Evolutionary conservation across 2,888 invertebrate species (phyloP), one percentile per base, ranked within the genome.

Genomic region (Trachelus stipa): DNA sequence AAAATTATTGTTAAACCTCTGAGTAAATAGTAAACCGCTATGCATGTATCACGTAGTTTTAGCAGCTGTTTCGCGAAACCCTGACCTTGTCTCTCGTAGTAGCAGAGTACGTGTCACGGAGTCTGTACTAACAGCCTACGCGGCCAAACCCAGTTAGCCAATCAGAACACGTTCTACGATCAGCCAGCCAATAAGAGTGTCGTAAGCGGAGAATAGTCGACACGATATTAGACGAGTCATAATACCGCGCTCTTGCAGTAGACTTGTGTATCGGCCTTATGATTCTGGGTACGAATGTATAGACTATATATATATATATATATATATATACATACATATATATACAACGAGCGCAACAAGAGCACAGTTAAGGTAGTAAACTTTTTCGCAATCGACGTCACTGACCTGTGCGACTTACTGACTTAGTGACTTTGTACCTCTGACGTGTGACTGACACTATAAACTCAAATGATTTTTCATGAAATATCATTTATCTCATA

Each of bases 31-130:
- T 34, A 34, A 4, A 71, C 34, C 74, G 34, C 12, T 34, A 74
- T 12, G 73, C 68, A 76, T 73, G 73, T 40, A 77, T 74, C 81
- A 83, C 78, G 84, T 83, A 83, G 83, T 84, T 85, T 86, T 84
- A 84, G 84, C 88, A 88, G 87, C 88, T 88, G 88, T 88, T 88
- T 88, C 85, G 87, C 88, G 85, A 86, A 82, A 82, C 88, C 88
- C 80, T 88, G 88, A 88, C 88, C 88, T 88, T 88, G 88, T 80
- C 77, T 82, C 81, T 82, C 75, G 76, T 80, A 81, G 68, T 68
- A 79, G 73, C 56, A 56, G 23, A 56, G 23, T 56, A 56, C 56
- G 56, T 9, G 56, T 56, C 56, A 15, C 56, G 56, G 23, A 56
- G 56, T 9, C 56, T 56, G 56, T 56, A 9, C 12, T 56, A 9